Conservation (phyloP, 1,140 invertebrate genomes). For the Ephestia elutella region DNA sequence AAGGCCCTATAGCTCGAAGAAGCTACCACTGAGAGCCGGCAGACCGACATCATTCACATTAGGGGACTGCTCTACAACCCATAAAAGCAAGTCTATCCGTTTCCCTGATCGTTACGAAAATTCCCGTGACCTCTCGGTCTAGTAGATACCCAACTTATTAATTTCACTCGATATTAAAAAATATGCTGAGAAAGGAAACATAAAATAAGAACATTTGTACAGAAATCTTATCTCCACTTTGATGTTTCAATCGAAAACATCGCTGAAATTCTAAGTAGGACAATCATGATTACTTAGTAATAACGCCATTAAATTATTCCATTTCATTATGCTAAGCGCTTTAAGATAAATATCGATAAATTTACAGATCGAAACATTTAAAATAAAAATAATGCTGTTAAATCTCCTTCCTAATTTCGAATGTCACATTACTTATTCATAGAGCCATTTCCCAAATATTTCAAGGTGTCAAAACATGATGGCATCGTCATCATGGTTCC, state of each 20-base stretch:
- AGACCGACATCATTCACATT: too few species aligned
- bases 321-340: neutral
- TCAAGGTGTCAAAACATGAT: neutral
- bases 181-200: neutral
- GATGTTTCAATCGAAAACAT: neutral
- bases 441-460: slow-evolving; percentile 6
- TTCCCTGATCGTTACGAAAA: too few species aligned
- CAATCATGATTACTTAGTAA: neutral
- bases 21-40: too few species aligned
- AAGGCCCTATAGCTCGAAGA: too few species aligned
- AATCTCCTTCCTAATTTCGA: neutral
- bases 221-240: neutral
- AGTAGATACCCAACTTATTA: slow-evolving; percentile 6
- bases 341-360: neutral
- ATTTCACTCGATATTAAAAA: neutral
- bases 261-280: neutral
- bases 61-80: too few species aligned
- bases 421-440: slow-evolving; percentile 9
- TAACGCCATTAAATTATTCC: neutral
- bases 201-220: neutral
- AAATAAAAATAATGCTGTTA: neutral
- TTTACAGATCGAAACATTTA: neutral
- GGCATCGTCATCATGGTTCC: slow-evolving; percentile 4
- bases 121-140: too few species aligned
- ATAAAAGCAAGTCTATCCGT: too few species aligned